Base-by-base conservation (phyloP, 2,888 invertebrate genomes). In the Scotopteryx bipunctaria region DNA sequence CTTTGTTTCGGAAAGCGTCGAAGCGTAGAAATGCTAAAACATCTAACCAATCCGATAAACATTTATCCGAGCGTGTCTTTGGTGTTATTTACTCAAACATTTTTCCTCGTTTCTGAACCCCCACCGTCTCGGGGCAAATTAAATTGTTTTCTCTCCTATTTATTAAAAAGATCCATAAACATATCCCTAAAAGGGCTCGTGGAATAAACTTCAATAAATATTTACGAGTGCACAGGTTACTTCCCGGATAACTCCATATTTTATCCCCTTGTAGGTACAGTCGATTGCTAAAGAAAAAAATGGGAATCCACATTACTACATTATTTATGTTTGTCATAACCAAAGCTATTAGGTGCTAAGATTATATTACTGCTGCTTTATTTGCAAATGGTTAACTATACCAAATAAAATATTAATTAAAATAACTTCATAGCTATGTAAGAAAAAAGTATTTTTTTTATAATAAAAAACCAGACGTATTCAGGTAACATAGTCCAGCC, bases 151-250 rank as follows among this genome's bases (percentile, higher is more conserved):
- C 16, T 32, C 21, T 47, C 25, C 13, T 41, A 37, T 42, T 36
- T 42, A 52, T 55, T 48, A 46, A 17, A 33, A 49, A 49, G 27
- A 29, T 32, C 42, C 35, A 36, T 43, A 54, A 48, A 44, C 44
- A 43, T 52, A 40, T 38, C 32, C 32, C 16, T 16, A 41, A 40
- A 36, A 43, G 25, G 40, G 32, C 38, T 29, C 33, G 15, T 32
- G 5, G 16, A 52, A 54, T 61, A 56, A 58, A 61, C 56, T 56
- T 54, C 58, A 44, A 58, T 61, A 56, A 58, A 61, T 61, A 61
- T 61, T 58, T 54, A 57, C 50, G 55, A 49, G 51, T 44, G 53
- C 47, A 42, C 51, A 53, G 52, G 60, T 48, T 58, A 48, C 48
- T 55, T 53, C 31, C 44, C 11, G 48, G 53, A 44, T 54, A 35